Evolutionary conservation across 2,797 vertebrate species (phyloP).

Genomic region (Pogoniulus pusillus): DNA sequence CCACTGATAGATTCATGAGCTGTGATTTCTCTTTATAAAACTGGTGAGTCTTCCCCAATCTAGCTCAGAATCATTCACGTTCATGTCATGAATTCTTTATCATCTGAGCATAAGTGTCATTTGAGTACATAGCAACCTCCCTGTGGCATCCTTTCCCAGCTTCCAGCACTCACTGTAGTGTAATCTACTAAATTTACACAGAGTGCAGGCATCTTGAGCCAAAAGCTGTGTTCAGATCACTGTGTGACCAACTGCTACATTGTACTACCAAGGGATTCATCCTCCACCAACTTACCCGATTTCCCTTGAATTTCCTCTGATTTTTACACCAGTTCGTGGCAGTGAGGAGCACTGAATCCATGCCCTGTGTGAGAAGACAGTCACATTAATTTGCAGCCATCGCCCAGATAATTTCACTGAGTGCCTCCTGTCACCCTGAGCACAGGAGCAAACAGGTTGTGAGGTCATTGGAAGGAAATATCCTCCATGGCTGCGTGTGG

Average conservation of each 20-base stretch:
- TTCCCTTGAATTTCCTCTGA: background rate
- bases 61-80: background rate
- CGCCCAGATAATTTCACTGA: background rate
- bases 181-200: slow-evolving; percentile 30
- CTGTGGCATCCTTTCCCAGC: background rate
- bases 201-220: background rate
- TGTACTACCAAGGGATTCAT: background rate
- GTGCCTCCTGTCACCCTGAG: background rate
- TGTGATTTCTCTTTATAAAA: slow-evolving; percentile 18
- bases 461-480: background rate
- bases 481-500: fast-evolving
- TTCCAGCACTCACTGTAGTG: background rate
- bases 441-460: fast-evolving
- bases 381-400: background rate
- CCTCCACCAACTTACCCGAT: background rate
- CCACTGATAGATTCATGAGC: background rate
- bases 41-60: background rate
- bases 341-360: background rate
- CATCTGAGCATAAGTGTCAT: background rate
- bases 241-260: slow-evolving; percentile 20
- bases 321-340: background rate
- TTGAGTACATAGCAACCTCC: background rate
- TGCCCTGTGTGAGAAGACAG: background rate
- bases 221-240: background rate
- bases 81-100: background rate